Evolutionary conservation across 2,113 vertebrate species (phyloP), one percentile per base, ranked within the genome.

Genomic region (Furnarius figulus): DNA sequence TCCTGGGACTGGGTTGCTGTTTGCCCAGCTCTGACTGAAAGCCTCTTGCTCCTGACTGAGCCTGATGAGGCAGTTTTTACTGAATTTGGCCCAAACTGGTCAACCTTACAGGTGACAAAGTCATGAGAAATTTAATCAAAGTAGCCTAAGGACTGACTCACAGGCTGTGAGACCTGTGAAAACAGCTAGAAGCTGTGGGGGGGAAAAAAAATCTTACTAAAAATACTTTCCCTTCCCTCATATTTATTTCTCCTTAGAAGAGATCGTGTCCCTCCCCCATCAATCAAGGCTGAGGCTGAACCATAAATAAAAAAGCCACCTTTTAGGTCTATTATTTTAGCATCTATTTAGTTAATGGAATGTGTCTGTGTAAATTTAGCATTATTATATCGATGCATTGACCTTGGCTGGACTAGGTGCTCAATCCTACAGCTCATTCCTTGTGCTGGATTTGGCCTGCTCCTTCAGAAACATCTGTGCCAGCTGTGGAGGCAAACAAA

Each of bases 191-290:
- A 61, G 7, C 6, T 40, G 44, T 11, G 46, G 20, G 46, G 20
- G 46, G 20, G 21, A 14, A 23, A 22, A 22, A 22, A 70, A 40
- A 56, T 3, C 19, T 47, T 23, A 40, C 17, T 7, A 24, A 84
- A 66, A 66, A 23, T 62, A 42, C 7, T 42, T 68, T 30, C 2
- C 73, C 11, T 50, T 31, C 10, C 47, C 23, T 88, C 37, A 6
- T 27, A n/a, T 52, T 85, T 52, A 18, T 23, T n/a, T 49, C 7
- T 39, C 3, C 3, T 14, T 11, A 31, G 42, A 40, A 59, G 33
- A 59, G 8, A 5, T 22, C 2, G 1, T 5, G 3, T 12, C 39
- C 8, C 8, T 71, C 14, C 18, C 3, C 15, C 61, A 5, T 50
- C 59, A 40, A 9, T 25, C 6, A 2, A 73, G 67, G 40, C 0